Base-by-base conservation (phyloP, 1,140 invertebrate genomes). In the Drosophila elegans region DNA sequence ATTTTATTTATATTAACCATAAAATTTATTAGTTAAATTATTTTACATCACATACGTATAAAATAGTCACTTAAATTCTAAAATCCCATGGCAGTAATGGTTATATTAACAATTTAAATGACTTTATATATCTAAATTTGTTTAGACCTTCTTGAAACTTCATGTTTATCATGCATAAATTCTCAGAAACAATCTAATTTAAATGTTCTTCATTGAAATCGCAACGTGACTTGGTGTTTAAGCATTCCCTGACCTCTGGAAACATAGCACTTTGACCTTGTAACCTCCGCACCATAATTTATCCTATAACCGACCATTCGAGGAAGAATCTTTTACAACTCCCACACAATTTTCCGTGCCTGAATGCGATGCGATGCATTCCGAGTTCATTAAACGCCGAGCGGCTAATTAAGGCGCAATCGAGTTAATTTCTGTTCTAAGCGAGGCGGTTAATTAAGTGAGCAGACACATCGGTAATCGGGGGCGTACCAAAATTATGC, bases 371-470 rank as follows among this genome's bases (percentile, higher is more conserved):
- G 60, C 63, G 60, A 21, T 21, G 16, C 16, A 21, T 21, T 39
- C 29, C 48, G 66, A 88, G 83, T 88, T 88, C 84, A 88, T 88
- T 88, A 89, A 89, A 89, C 84, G 79, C 62, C 69, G 60, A 52
- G 73, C 68, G 60, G 69, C 80, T 88, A 88, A 88, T 88, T 88
- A 89, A 84, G 77, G 80, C 74, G 71, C 80, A 84, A 89, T 89
- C 85, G 84, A 89, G 85, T 89, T 89, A 89, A 89, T 89, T 89
- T 84, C 85, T 80, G 44, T 54, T 73, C 84, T 90, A 84, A 84
- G 69, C 77, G 80, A 84, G 75, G 80, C 85, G 80, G 68, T 84
- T 89, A 89, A 89, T 89, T 89, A 84, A 78, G 64, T 84, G 55
- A 61, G 72, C 85, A 89, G 85, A 84, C 85, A 84, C 85, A 55